Evolutionary conservation across 2,113 vertebrate genomes (phyloP), one percentile per base, ranked within the genome.

Genomic region (Chrysochloris asiatica): DNA sequence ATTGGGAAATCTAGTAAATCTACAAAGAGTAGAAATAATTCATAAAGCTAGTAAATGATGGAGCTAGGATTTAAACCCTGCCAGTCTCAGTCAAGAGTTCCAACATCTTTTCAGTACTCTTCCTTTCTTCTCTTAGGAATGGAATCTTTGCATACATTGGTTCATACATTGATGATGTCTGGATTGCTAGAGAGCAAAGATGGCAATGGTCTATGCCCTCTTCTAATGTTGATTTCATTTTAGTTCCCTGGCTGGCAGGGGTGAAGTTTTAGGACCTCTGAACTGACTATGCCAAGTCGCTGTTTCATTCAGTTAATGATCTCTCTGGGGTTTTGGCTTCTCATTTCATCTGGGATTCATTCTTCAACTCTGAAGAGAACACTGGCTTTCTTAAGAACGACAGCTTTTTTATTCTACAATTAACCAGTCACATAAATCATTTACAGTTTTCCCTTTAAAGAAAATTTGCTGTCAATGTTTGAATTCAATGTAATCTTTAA

Each of bases 241-340:
- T 45, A 22, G 54, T 28, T 10, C 43, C 72, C 28, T 48, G 26
- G 16, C 72, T 12, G 12, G 38, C 24, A 0, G 28, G 24, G 50
- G 56, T 75, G 56, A 75, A 24, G 48, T 38, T 54, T 45, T 36
- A 16, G 67, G 30, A 41, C 4, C 36, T 90, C 54, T 54, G 52
- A 67, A 52, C 19, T 61, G 45, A 22, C 41, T 36, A 21, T 72
- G 54, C 83, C 76, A 69, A 50, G 72, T 73, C 72, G 26, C 73
- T 63, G 80, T 38, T 83, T 88, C 24, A 19, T n/a, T 78, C 2
- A 0, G 45, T 76, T 89, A 86, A 80, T 90, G 86, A 69, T 92
- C 59, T 48, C 85, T 86, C 30, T 90, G 38, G 79, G 21, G 43
- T 85, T 91, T 90, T 86, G 56, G 43, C 43, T 93, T 93, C 63